Percentiles rank a stretch among this genome's conserved stretches.
Evolutionary conservation across 2,888 invertebrate species (phyloP).

Genomic region (Eupithecia tripunctaria): DNA sequence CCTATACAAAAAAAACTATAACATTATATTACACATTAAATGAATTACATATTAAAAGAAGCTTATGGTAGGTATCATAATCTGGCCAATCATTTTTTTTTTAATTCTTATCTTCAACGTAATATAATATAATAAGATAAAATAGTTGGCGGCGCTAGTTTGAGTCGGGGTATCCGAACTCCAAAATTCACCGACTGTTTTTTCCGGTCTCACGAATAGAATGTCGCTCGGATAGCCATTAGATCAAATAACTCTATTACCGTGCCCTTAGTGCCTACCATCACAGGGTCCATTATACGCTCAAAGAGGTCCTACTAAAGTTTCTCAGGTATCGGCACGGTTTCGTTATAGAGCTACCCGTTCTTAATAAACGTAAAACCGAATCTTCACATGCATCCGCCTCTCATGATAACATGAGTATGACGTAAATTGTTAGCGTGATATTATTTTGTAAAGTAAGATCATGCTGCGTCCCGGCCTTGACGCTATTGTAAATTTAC

Average conservation of each 20-base stretch:
- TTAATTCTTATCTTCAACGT: no score
- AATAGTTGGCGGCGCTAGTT: no score
- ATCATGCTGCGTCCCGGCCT: slow-evolving; percentile 38
- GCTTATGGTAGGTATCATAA: no score
- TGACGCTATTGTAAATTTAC: slow-evolving; percentile 49
- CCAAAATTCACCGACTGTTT: slow-evolving; percentile 22
- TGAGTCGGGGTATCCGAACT: no score
- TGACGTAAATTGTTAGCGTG: slow-evolving; percentile 7
- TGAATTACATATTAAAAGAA: no score
- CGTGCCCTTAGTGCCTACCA: slow-evolving; percentile 26
- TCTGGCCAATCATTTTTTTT: no score
- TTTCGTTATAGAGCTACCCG: background rate
- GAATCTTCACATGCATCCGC: background rate
- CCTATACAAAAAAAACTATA: no score
- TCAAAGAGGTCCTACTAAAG: background rate
- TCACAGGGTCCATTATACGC: slow-evolving; percentile 33
- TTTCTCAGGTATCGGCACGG: background rate
- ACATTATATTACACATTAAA: no score
- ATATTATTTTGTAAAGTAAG: slow-evolving; percentile 10
- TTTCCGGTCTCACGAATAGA: slow-evolving; percentile 35
- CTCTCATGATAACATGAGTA: background rate
- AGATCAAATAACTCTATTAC: slow-evolving; percentile 42
- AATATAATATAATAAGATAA: no score
- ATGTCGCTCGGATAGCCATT: slow-evolving; percentile 37
- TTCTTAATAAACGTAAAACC: background rate